Evolutionary conservation across 2,888 invertebrate species (phyloP).

Genomic region (Mamestra brassicae): DNA sequence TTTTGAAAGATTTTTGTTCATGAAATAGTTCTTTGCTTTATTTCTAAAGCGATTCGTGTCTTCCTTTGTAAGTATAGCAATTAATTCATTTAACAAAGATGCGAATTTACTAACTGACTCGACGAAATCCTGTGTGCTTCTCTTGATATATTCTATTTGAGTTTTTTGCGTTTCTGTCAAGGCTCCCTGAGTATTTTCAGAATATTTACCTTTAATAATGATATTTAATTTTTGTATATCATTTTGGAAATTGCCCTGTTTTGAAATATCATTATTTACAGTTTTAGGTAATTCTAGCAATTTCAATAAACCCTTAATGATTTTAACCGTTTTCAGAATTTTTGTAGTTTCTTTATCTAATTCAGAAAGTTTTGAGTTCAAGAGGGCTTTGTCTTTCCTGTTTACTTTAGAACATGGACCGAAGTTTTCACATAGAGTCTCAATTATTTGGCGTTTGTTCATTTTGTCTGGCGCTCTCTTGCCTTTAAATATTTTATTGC

Average conservation of each 20-base stretch:
- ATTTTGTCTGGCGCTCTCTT: conserved; percentile 54
- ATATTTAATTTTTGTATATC: conserved; percentile 75
- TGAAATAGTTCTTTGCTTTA: conserved; percentile 11
- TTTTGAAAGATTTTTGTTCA: conserved; percentile 37
- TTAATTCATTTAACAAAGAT: conserved; percentile 76
- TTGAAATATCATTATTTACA: conserved; percentile 33
- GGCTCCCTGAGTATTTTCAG: conserved; percentile 44
- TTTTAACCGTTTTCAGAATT: conserved; percentile 77
- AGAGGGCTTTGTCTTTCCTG: conserved; percentile 64
- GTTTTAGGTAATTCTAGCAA: conserved; percentile 67
- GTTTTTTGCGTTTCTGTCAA: conserved; percentile 71
- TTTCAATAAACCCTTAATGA: conserved; percentile 79
- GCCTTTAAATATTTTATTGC: conserved; percentile 74
- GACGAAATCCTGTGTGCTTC: conserved; percentile 77
- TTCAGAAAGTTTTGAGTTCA: conserved; percentile 75
- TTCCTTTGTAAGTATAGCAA: conserved; percentile 71
- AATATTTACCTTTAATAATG: conserved; percentile 72
- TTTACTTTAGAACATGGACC: conserved; percentile 72
- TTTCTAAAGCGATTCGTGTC: conserved; percentile 32
- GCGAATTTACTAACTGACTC: conserved; percentile 79
- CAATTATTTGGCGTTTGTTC: conserved; percentile 71
- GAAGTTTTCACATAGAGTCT: conserved; percentile 76
- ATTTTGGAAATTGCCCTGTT: conserved; percentile 51
- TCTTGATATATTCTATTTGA: conserved; percentile 79
- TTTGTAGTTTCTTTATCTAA: conserved; percentile 75